Conservation (phyloP, 2,797 vertebrate genomes). For the Simalia tracyae region DNA sequence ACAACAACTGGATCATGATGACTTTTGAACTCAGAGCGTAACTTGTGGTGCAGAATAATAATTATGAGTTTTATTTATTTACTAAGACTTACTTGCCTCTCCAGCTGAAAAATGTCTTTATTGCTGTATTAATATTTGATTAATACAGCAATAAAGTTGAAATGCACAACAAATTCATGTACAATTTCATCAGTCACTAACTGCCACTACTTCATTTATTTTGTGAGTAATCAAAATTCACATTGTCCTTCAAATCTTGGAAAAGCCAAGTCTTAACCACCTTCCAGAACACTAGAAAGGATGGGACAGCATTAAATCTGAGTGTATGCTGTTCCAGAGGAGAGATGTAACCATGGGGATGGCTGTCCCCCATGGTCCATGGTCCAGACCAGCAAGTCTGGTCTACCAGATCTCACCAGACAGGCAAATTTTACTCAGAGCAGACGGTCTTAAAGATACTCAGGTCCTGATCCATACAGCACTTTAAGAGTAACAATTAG, state of each 20-base stretch:
- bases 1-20: not conserved
- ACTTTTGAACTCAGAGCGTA: not conserved
- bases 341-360: not conserved
- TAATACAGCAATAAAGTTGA: not conserved
- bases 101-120: not conserved
- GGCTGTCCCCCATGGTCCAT: not conserved
- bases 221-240: not conserved
- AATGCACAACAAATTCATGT: not conserved
- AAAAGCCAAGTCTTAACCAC: too few species aligned
- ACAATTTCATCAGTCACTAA: not conserved
- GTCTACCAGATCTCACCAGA: not conserved
- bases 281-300: not conserved
- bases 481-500: not conserved
- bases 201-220: not conserved
- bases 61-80: not conserved
- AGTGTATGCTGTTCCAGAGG: not conserved
- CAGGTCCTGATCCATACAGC: not conserved
- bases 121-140: not conserved
- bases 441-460: not conserved
- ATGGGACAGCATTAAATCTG: not conserved
- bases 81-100: not conserved
- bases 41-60: not conserved
- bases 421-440: not conserved
- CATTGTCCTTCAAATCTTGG: too few species aligned
- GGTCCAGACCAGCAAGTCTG: not conserved